Conservation (phyloP, 2,888 invertebrate species). For the Portevinia maculata region DNA sequence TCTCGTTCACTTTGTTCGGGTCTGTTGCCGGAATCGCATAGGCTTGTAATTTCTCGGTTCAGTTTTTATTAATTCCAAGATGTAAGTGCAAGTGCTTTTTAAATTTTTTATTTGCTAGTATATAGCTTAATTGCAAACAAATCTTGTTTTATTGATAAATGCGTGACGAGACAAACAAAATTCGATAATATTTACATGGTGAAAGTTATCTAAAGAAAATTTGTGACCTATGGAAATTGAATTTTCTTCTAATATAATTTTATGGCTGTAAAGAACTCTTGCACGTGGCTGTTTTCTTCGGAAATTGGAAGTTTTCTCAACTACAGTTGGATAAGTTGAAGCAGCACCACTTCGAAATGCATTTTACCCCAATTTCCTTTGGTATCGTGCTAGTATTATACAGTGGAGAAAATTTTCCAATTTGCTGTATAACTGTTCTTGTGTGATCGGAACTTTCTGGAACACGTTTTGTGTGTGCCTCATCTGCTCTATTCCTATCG, state of each 20-base stretch:
- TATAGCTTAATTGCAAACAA: slow-evolving; percentile 71
- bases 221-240: slow-evolving; percentile 39
- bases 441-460: slow-evolving; percentile 54
- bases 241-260: slow-evolving; percentile 13
- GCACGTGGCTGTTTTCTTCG: slow-evolving; percentile 67
- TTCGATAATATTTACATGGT: neutral
- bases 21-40: slow-evolving; percentile 87
- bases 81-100: slow-evolving; percentile 66
- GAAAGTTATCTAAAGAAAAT: slow-evolving; percentile 42
- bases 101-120: slow-evolving; percentile 19
- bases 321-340: slow-evolving; percentile 44
- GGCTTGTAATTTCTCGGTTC: slow-evolving; percentile 81
- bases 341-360: neutral
- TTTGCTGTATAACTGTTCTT: slow-evolving; percentile 17
- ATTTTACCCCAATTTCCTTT: neutral
- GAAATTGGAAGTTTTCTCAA: slow-evolving; percentile 9
- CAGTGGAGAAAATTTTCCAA: neutral
- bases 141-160: slow-evolving; percentile 34
- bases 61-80: slow-evolving; percentile 77
- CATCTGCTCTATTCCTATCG: slow-evolving; percentile 22
- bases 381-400: neutral
- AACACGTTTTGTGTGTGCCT: slow-evolving; percentile 52
- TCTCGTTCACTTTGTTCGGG: slow-evolving; percentile 88
- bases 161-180: slow-evolving; percentile 71
- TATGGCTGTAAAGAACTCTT: slow-evolving; percentile 28